These are phyloP conservation scores for Drosophila pectinifera DNA, from an alignment of 1,140 invertebrate species.

Conservation along the genomic window DNA sequence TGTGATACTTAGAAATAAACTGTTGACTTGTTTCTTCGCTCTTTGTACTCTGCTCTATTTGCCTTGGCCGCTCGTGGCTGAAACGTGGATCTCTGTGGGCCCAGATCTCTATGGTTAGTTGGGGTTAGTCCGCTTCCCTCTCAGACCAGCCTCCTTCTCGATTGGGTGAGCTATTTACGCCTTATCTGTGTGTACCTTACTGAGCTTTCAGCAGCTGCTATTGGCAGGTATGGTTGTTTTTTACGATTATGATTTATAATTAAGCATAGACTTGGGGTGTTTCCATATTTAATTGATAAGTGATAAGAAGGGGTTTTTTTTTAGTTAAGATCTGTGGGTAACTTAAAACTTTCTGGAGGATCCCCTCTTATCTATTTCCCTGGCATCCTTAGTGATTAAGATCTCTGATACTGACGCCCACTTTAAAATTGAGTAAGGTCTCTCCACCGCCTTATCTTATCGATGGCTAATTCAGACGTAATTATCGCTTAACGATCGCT, in stretches of 20 bases:
- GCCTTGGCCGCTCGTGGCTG: neutral
- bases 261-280: neutral
- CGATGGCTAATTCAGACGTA: constrained; percentile 31
- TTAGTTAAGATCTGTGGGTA: no score
- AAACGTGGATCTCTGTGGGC: neutral
- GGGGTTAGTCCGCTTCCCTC: neutral
- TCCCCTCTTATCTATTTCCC: no score
- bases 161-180: neutral
- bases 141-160: neutral
- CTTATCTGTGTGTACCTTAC: no score
- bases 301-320: no score
- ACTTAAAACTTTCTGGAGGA: neutral
- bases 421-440: constrained; percentile 33
- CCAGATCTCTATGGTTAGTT: neutral
- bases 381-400: neutral
- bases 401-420: constrained; percentile 6
- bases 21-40: constrained; percentile 45
- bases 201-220: neutral
- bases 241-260: neutral
- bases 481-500: constrained; percentile 49
- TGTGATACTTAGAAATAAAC: constrained; percentile 51
- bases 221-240: neutral
- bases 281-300: neutral
- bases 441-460: constrained; percentile 50
- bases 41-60: constrained; percentile 36